Base-by-base conservation (phyloP, 2,797 vertebrate genomes). In the Oophaga sylvatica region DNA sequence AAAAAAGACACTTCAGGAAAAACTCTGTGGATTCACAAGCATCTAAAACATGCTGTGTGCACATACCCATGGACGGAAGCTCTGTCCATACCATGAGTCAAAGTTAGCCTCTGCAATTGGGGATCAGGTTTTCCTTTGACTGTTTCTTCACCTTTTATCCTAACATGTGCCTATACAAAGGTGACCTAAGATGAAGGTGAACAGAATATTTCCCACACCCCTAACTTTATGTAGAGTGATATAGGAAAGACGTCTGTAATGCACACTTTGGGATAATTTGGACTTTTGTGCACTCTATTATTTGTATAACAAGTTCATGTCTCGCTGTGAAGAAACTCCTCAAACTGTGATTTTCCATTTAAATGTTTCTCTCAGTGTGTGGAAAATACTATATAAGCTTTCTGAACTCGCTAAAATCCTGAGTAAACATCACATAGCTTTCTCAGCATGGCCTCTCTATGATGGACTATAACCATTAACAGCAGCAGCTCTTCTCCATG, bases 261-360 rank as follows among this genome's bases (percentile, higher is more conserved):
- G 59, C 80, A 2, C 19, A 59, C 22, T 79, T 59, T 16, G 78
- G 83, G 26, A 16, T n/a, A 16, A 81, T 79, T 53, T 19, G 12
- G 48, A 5, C 17, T 19, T 8, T 4, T 68, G 20, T 68, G 17
- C 57, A 78, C 13, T 22, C 45, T 60, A 13, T 73, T 80, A 80
- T 84, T 83, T 73, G 41, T 82, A 62, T 79, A 76, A 59, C 56
- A 83, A 59, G 73, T 59, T 31, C 48, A 75, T 10, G 56, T 78
- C 81, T 26, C 60, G 70, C 63, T 70, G 65, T 70, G 81, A 45
- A 26, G 13, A 80, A 88, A 73, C 35, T 48, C 19, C 57, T 80
- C 87, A 88, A 84, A 84, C 81, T 80, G 87, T 84, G 87, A 88
- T 83, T 84, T 87, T 84, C 76, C 82, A 88, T 88, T 84, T 83